These are phyloP conservation scores for Drosophila pandora DNA, from an alignment of 1,140 invertebrate genomes.

Conservation along the genomic window DNA sequence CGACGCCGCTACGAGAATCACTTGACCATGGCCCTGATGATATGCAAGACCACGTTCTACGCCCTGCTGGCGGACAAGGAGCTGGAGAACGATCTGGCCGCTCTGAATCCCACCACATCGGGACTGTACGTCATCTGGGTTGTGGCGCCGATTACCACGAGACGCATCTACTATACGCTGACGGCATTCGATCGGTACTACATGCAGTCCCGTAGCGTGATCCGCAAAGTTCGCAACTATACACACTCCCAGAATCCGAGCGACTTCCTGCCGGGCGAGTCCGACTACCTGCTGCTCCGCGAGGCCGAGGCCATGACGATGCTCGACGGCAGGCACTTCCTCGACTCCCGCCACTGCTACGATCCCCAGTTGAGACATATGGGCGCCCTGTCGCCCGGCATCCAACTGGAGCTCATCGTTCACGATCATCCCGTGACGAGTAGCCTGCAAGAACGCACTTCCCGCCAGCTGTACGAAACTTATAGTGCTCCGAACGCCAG, in stretches of 20 bases:
- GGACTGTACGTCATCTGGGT: conserved; percentile 50
- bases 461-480: too few relatives aligned
- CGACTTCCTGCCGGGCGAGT: conserved; percentile 23
- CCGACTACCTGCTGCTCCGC: conserved; percentile 43
- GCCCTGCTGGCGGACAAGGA: conserved; percentile 36
- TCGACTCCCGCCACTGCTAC: neutral
- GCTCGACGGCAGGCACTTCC: neutral
- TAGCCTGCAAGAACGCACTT: neutral
- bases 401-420: conserved; percentile 39
- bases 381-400: neutral
- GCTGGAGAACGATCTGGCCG: conserved; percentile 19
- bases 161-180: conserved; percentile 34
- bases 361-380: too few relatives aligned
- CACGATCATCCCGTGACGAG: neutral
- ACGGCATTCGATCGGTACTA: conserved; percentile 45
- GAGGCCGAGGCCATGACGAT: conserved; percentile 15
- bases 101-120: conserved; percentile 1
- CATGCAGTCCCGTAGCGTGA: conserved; percentile 34
- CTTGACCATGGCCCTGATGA: conserved; percentile 42
- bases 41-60: conserved; percentile 38
- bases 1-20: conserved; percentile 11
- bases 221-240: conserved; percentile 31
- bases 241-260: conserved; percentile 32
- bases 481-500: neutral
- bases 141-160: conserved; percentile 16